Percentiles rank a stretch among this genome's conserved stretches.
These are phyloP conservation scores for Gephyroberyx darwinii DNA, from an alignment of 2,797 vertebrate species.

Conservation along the genomic window DNA sequence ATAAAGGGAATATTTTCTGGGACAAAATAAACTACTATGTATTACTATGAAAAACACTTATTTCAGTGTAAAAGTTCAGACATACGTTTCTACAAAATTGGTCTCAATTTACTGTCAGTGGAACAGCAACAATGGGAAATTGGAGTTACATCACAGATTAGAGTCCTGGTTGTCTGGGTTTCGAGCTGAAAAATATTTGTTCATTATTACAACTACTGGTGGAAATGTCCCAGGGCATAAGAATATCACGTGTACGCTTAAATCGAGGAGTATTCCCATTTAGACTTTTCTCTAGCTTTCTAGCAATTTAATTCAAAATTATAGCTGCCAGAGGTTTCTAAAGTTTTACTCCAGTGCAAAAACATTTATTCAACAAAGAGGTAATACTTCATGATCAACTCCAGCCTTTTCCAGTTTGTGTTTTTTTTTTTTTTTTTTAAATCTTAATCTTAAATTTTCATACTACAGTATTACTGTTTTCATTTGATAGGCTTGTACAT, in stretches of 20 bases:
- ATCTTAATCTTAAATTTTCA: slow-evolving; percentile 13
- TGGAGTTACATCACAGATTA: slow-evolving; percentile 8
- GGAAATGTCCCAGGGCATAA: slow-evolving; percentile 17
- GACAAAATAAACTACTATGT: background rate
- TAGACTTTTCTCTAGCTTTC: slow-evolving; percentile 21
- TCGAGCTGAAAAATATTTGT: background rate
- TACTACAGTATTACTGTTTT: slow-evolving; percentile 36
- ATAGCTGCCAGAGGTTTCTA: slow-evolving; percentile 62
- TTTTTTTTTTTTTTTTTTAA: slow-evolving; percentile 3
- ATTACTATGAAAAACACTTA: background rate
- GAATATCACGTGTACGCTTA: slow-evolving; percentile 19
- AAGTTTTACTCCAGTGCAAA: slow-evolving; percentile 85
- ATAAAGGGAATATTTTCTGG: background rate
- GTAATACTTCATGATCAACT: slow-evolving; percentile 24
- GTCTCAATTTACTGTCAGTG: background rate
- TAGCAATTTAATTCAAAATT: slow-evolving; percentile 39
- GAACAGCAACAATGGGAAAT: background rate
- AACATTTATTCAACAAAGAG: slow-evolving; percentile 40
- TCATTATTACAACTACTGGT: background rate
- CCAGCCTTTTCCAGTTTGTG: background rate
- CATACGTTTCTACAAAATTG: slow-evolving; percentile 1
- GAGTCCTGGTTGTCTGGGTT: background rate
- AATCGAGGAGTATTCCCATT: slow-evolving; percentile 43
- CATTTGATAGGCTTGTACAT: slow-evolving; percentile 39
- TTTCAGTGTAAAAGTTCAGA: background rate